phyloP scores from a whole-genome alignment of 2,797 vertebrate species.

The Glyptemys insculpta region DNA sequence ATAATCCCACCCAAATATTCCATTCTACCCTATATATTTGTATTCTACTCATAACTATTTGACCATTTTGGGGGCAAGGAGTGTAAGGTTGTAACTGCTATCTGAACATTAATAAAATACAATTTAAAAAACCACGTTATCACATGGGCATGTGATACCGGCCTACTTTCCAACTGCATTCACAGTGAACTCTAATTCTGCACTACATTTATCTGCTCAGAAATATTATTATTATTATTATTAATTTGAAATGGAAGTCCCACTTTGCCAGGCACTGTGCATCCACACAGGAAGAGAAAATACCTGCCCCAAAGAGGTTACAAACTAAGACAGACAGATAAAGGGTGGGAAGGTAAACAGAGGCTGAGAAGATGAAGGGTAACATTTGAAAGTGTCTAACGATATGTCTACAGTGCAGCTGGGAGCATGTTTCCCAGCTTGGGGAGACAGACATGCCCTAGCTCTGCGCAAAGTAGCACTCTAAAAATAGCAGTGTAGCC shows the following conservation, averaged over 20 bases:
- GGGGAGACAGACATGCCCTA: not conserved
- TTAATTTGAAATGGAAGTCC: not conserved
- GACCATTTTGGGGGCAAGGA: not conserved
- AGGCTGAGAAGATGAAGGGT: not conserved
- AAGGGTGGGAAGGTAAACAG: not conserved
- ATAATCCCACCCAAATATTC: not conserved
- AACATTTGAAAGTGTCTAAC: not conserved
- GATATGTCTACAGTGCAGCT: not conserved
- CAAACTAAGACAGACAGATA: not conserved
- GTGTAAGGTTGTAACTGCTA: not conserved
- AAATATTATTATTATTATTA: not conserved
- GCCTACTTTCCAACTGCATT: not conserved
- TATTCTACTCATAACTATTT: not conserved
- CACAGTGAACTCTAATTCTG: not conserved
- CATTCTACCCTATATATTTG: not conserved
- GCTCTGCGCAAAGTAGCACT: not conserved
- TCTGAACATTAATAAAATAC: not conserved
- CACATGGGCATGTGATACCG: not conserved
- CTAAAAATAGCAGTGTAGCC: not conserved
- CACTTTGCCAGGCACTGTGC: rapidly evolving
- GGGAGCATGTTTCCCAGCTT: not conserved
- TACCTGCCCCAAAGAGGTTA: not conserved
- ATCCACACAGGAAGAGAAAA: not conserved
- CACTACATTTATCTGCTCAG: rapidly evolving
- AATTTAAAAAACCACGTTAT: not conserved